Evolutionary conservation across 2,797 vertebrate genomes (phyloP), one percentile per base, ranked within the genome.

Genomic region (Sebastes kiyomatsui): DNA sequence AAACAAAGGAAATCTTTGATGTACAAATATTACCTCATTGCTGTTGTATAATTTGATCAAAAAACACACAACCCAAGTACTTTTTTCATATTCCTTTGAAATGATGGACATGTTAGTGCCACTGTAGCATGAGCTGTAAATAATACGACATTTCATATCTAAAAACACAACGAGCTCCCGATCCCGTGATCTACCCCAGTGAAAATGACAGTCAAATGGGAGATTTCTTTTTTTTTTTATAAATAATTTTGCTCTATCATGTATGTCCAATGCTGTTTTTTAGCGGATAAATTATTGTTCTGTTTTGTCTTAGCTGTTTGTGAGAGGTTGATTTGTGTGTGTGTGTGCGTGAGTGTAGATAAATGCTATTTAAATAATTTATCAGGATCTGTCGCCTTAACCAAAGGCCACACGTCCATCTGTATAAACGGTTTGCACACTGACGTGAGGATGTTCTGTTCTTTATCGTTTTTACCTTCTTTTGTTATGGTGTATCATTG

Each of bases 351-450:
- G 90, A 96, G 93, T 98, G 96, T 99, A 97, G 97, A 97, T 97
- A 96, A 71, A 96, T 75, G 96, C 97, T 99, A 99, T 99, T 99
- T 99, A 99, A 99, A 97, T 99, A 99, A 99, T 98, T 99, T 99
- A 99, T 99, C 97, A 92, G 96, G 97, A 97, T 97, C 94, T 96
- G 97, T 95, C 94, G 95, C 96, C 96, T 94, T 90, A 94, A 94
- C 81, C 46, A 94, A 96, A 96, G 95, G 93, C 92, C 83, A 94
- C 96, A 90, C 95, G 96, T 98, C 97, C 97, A 93, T 98, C 97
- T 99, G 98, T 99, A 98, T 98, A 97, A 98, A 96, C 96, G 87
- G 95, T 99, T 99, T 99, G 98, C 98, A 99, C 98, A 98, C 96
- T 97, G 98, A 99, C 96, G 91, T 96, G 96, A 99, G 97, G 95